Evolutionary conservation across 1,140 invertebrate genomes (phyloP).

Genomic region (Dysdera silvatica): DNA sequence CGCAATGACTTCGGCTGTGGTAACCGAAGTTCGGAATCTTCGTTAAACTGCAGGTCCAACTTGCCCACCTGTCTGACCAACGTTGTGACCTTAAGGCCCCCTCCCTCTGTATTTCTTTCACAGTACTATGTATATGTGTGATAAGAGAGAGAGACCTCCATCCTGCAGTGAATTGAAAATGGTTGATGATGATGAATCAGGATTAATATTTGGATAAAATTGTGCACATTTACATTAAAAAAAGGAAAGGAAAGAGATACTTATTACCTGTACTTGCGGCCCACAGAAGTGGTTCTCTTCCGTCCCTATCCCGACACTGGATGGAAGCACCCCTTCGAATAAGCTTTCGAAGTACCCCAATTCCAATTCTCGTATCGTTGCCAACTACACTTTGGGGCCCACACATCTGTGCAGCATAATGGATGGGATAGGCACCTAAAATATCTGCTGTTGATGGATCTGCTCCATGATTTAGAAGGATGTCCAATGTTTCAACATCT

Average conservation of each 20-base stretch:
- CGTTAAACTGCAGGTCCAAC: too few relatives aligned
- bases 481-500: conserved; percentile 73
- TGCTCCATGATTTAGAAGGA: conserved; percentile 73
- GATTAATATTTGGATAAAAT: too few relatives aligned
- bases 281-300: conserved; percentile 87
- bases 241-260: too few relatives aligned
- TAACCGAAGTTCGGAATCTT: too few relatives aligned
- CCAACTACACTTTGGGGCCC: conserved; percentile 64
- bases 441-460: conserved; percentile 76
- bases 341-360: conserved; percentile 29
- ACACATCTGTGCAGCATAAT: conserved; percentile 95
- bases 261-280: conserved; percentile 82
- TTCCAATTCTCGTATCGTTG: conserved; percentile 36
- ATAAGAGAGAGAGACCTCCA: not conserved
- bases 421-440: conserved; percentile 86
- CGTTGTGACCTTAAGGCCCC: too few relatives aligned
- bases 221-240: too few relatives aligned
- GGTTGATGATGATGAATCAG: too few relatives aligned
- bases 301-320: conserved; percentile 79
- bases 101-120: too few relatives aligned
- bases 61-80: too few relatives aligned
- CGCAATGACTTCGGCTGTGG: too few relatives aligned
- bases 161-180: not conserved
- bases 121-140: not conserved
- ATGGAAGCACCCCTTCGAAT: conserved; percentile 56